Evolutionary conservation across 2,888 invertebrate genomes (phyloP), one percentile per base, ranked within the genome.

Genomic region (Drosophila rubida): DNA sequence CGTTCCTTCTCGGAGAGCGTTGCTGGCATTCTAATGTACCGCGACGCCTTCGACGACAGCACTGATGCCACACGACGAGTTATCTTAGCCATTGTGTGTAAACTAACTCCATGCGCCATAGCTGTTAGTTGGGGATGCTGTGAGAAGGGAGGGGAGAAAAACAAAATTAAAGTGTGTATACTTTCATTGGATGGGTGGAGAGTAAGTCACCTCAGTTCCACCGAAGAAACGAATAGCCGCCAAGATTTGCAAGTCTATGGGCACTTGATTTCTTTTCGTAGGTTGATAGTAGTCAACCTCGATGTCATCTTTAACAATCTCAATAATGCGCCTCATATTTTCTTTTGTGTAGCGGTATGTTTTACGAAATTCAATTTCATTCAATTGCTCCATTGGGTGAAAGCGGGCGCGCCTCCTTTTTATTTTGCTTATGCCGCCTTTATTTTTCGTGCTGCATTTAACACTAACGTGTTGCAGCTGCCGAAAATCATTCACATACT

Each of bases 21-120:
- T n/a, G 88, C 90, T 0, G 90, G 90, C 90, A 90, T 90, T 30
- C 90, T 69, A 23, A 90, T 90, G 50, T 90, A 90, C 0, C 90
- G 79, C 0, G 90, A 90, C 0, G 90, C 88, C 25, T 90, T 90
- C 3, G 88, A 84, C 0, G 90, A 76, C 8, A 90, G 53, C 0
- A 85, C 90, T 2, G 79, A 75, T 16, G 90, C 88, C 4, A 90
- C 87, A 0, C 89, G 87, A 30, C 86, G 79, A 1, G 85, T 78
- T 11, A 90, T 90, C 71, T 90, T 90, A 3, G 66, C 59, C 65
- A 90, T 67, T 14, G 90, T 90, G 4, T 78, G 77, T 16, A 75
- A 41, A 16, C 75, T 81, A 3, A 90, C 75, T 1, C 87, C 89
- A 59, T 90, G 90, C 1, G 71, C 78, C 37, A 75, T 75, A 1